These are phyloP conservation scores for Drosophila quadrilineata DNA, from an alignment of 1,140 invertebrate genomes.

Conservation along the genomic window DNA sequence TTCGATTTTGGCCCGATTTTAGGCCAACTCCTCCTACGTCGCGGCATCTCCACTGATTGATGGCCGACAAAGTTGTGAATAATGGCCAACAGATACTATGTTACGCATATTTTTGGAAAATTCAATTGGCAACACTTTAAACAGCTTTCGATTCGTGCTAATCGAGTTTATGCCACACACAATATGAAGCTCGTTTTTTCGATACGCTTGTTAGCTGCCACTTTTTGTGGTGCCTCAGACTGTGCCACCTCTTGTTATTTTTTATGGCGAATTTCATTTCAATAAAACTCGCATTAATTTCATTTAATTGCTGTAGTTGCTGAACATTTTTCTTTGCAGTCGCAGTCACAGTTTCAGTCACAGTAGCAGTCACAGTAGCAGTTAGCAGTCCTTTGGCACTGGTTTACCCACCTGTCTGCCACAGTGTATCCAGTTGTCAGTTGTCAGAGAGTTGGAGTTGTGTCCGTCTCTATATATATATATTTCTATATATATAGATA, in stretches of 20 bases:
- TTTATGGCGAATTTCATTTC: slow-evolving; percentile 70
- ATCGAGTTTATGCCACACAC: slow-evolving; percentile 28
- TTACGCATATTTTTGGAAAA: slow-evolving; percentile 35
- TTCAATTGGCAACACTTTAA: slow-evolving; percentile 53
- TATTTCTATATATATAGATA: no score
- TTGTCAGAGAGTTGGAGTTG: no score
- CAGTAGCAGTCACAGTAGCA: no score
- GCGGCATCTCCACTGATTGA: slow-evolving; percentile 45
- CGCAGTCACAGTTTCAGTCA: no score
- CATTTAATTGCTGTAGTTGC: slow-evolving; percentile 67
- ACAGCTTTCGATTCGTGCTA: slow-evolving; percentile 11
- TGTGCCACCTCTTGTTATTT: slow-evolving; percentile 19
- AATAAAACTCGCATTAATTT: slow-evolving; percentile 76
- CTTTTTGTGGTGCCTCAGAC: background rate
- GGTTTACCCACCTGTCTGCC: slow-evolving; percentile 58
- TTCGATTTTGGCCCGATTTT: slow-evolving; percentile 56
- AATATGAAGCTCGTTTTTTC: background rate
- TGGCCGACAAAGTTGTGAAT: slow-evolving; percentile 59
- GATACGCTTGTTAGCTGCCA: background rate
- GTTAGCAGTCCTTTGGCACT: background rate
- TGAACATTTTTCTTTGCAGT: slow-evolving; percentile 11
- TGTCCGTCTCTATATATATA: background rate
- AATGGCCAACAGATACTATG: slow-evolving; percentile 14
- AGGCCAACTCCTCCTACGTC: background rate
- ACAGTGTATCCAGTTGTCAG: slow-evolving; percentile 46